These are phyloP conservation scores for Chaetogeoica ovagalla DNA, from an alignment of 2,888 invertebrate genomes.

Conservation along the genomic window DNA sequence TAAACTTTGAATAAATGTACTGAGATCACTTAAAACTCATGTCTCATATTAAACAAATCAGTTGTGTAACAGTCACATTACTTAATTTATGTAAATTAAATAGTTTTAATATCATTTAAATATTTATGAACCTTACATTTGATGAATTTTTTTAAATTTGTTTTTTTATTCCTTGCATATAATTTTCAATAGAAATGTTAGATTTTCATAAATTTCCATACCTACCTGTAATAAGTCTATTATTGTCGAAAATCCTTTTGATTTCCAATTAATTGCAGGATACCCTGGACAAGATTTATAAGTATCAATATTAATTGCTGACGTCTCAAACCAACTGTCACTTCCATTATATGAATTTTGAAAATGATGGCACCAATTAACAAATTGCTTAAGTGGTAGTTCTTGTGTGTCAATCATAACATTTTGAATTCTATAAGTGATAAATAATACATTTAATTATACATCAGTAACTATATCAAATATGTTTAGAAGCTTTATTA, in stretches of 20 bases:
- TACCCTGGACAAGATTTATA: conserved; percentile 74
- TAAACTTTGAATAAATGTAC: too few species aligned
- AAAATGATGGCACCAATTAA: conserved; percentile 65
- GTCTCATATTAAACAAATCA: too few species aligned
- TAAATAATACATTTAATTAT: neutral
- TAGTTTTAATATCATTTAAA: too few species aligned
- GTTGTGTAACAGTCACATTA: too few species aligned
- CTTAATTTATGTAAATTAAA: too few species aligned
- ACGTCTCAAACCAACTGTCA: conserved; percentile 70
- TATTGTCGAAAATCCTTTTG: conserved; percentile 70
- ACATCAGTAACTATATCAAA: neutral
- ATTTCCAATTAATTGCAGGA: conserved; percentile 72
- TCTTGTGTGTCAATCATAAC: conserved; percentile 23
- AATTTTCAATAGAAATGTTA: neutral
- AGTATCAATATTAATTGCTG: conserved; percentile 67
- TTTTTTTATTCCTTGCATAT: neutral
- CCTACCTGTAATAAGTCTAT: conserved; percentile 74
- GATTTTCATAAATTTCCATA: conserved; percentile 58
- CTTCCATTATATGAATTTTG: conserved; percentile 65
- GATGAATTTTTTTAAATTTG: neutral
- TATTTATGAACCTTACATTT: too few species aligned
- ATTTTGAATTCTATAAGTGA: conserved; percentile 26
- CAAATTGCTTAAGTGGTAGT: conserved; percentile 44
- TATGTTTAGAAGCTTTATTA: neutral
- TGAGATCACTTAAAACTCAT: too few species aligned